Evolutionary conservation across 37 sponge, comb jelly and placozoan genomes (phyloP), one percentile per base, ranked within the genome.

Genomic region (Hormiphora californensis): DNA sequence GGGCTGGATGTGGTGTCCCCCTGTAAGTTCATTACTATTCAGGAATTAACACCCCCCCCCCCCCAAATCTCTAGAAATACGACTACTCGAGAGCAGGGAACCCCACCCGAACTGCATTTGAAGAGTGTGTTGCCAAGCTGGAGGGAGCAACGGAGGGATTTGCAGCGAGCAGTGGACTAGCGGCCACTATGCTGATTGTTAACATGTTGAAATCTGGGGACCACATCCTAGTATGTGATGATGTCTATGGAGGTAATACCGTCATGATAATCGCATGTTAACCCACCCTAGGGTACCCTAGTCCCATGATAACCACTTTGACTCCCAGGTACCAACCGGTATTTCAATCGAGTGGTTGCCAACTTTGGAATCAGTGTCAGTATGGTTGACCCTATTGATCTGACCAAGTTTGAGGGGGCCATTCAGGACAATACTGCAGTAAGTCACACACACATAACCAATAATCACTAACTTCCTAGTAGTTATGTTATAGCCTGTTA

Each of bases 241-340:
- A 97, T 43, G 87, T 92, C 9, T 97, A 97, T 88, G 98, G 94
- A 90, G 98, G 96, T 90, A n/a, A n/a, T n/a, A n/a, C n/a, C n/a
- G n/a, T n/a, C n/a, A n/a, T n/a, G n/a, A n/a, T n/a, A n/a, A n/a
- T n/a, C n/a, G n/a, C n/a, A n/a, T n/a, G n/a, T n/a, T n/a, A n/a
- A n/a, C n/a, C n/a, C n/a, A n/a, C n/a, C n/a, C n/a, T n/a, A n/a
- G n/a, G n/a, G n/a, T n/a, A n/a, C 11, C 27, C 51, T n/a, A 0
- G 1, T 25, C 65, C 32, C 32, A 37, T 31, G 22, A 0, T 87
- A 51, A 8, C 0, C 43, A 0, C 30, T 40, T 63, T 37, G 69
- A 39, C 73, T 49, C 30, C 4, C 86, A 92, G 93, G 97, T 4
- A 96, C 94, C 22, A 91, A 90, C 85, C 39, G 95, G 19, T 94